Conservation (phyloP, 2,113 vertebrate genomes). For the Phoenicopterus ruber region DNA sequence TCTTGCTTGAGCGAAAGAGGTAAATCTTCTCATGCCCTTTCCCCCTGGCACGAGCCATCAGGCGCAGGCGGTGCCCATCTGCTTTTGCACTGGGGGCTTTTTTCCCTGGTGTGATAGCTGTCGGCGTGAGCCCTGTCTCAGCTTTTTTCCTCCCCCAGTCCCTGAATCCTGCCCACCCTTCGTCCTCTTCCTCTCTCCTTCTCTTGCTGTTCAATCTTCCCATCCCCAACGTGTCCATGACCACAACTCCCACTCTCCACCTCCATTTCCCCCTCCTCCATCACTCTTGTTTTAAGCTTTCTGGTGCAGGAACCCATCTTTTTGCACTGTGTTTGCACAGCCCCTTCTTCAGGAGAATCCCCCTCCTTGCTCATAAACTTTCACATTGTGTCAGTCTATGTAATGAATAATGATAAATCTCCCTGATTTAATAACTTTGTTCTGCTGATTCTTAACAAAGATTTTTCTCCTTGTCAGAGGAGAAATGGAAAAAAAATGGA, state of each 20-base stretch:
- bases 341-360: not conserved
- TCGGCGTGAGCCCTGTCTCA: not conserved
- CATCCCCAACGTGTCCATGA: not conserved
- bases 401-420: not conserved
- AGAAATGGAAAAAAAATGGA: not conserved
- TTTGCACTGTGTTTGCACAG: not conserved
- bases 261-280: not conserved
- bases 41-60: not conserved
- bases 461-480: not conserved
- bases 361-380: not conserved
- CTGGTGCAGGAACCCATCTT: not conserved
- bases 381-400: not conserved
- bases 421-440: not conserved
- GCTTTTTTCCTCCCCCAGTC: not conserved
- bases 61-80: fast-evolving
- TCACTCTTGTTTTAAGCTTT: not conserved
- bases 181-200: not conserved
- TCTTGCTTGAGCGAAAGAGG: not conserved
- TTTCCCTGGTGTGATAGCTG: not conserved
- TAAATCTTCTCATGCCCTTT: not conserved
- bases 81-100: not conserved
- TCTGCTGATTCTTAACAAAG: not conserved
- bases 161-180: not conserved
- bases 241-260: not conserved
- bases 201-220: not conserved